A percentile compares a stretch with the other conserved stretches of the same genome.
Evolutionary conservation across 64 coral and sea anemone species (phyloP).

Genomic region (Montipora efflorescens): DNA sequence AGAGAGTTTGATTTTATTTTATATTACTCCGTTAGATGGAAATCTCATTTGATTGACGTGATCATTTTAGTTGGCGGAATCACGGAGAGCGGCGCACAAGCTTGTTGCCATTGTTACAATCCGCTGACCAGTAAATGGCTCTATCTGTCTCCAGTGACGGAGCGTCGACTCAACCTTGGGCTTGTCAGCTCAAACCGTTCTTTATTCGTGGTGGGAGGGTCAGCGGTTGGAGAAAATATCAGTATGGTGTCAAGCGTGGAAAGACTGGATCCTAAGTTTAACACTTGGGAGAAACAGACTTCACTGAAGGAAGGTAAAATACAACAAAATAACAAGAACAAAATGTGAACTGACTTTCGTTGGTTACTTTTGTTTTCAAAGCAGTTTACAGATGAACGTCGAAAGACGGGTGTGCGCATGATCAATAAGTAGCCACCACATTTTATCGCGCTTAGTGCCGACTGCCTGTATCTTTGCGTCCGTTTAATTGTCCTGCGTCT

Average conservation of each 20-base stretch:
- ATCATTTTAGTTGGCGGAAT: conserved; percentile 80
- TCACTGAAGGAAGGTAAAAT: conserved; percentile 55
- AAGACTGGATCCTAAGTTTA: conserved; percentile 81
- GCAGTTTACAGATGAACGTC: too few species aligned
- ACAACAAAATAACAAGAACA: neutral
- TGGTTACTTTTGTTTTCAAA: too few species aligned
- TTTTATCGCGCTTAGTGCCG: too few species aligned
- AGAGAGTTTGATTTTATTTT: neutral
- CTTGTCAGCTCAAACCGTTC: conserved; percentile 58
- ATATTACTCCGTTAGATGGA: conserved; percentile 55
- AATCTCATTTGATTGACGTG: conserved; percentile 67
- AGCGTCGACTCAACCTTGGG: conserved; percentile 77
- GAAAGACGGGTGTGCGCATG: too few species aligned
- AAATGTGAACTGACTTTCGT: too few species aligned
- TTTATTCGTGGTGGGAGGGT: conserved; percentile 68
- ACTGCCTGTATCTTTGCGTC: too few species aligned
- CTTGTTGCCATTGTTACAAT: conserved; percentile 83
- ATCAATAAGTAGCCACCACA: too few species aligned
- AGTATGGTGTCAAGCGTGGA: conserved; percentile 73
- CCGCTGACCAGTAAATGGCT: conserved; percentile 85
- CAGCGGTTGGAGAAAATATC: conserved; percentile 63
- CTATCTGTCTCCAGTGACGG: conserved; percentile 69
- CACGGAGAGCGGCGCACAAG: conserved; percentile 64
- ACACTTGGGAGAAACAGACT: conserved; percentile 69
- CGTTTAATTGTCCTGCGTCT: too few species aligned